A percentile compares a stretch with the other conserved stretches of the same genome.
These are phyloP conservation scores for Trematomus bernacchii DNA, from an alignment of 2,797 vertebrate species.

Conservation along the genomic window DNA sequence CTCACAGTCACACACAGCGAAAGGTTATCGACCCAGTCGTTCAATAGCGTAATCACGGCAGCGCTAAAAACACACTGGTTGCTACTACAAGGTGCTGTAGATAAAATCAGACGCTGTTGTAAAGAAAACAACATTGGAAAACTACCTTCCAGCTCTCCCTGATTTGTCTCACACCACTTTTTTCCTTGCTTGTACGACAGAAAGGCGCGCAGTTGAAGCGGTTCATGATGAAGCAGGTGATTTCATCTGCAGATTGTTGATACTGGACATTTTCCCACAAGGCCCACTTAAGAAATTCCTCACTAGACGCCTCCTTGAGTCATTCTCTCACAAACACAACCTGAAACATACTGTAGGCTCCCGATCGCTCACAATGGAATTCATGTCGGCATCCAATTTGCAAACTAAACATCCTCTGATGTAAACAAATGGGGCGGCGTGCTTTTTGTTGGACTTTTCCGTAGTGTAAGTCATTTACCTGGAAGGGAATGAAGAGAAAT, in stretches of 20 bases:
- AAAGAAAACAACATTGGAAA: constrained; percentile 2
- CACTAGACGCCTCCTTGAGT: constrained; percentile 54
- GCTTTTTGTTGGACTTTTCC: constrained; percentile 52
- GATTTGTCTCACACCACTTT: not conserved
- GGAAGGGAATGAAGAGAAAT: constrained; percentile 61
- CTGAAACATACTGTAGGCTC: constrained; percentile 23
- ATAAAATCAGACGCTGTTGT: constrained; percentile 11
- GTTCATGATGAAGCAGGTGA: constrained; percentile 65
- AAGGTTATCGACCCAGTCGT: constrained; percentile 55
- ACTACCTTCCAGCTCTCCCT: not conserved
- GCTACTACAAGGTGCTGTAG: constrained; percentile 4
- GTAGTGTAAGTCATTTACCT: constrained; percentile 62
- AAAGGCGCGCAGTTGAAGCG: constrained; percentile 1
- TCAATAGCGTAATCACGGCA: constrained; percentile 20
- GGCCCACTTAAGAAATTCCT: constrained; percentile 74
- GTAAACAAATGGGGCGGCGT: constrained; percentile 59
- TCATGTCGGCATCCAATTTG: constrained; percentile 64
- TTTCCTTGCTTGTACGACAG: constrained; percentile 9
- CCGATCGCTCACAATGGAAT: constrained; percentile 67
- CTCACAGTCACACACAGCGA: constrained; percentile 7
- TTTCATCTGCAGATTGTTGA: constrained; percentile 75
- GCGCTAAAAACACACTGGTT: not conserved
- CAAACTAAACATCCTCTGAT: constrained; percentile 78
- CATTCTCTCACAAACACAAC: constrained; percentile 37
- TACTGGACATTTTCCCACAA: constrained; percentile 71